phyloP scores from a whole-genome alignment of 92 coral and sea anemone species.

The Paramuricea clavata region DNA sequence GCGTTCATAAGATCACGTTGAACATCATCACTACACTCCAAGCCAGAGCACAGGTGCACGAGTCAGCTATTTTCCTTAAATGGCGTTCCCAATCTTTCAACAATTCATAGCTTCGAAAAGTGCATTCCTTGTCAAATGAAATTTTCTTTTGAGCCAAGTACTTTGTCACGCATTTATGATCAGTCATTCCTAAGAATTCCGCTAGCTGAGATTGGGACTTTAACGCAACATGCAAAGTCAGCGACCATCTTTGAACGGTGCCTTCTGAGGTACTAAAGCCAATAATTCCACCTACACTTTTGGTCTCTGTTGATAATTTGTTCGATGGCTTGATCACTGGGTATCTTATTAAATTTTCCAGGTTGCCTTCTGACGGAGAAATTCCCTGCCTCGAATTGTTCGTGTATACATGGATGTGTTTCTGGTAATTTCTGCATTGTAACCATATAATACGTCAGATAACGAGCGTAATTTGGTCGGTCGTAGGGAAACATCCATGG shows the following conservation, averaged over 20 bases:
- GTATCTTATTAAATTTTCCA: not conserved
- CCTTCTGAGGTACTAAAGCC: conserved; percentile 7
- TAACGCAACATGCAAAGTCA: not conserved
- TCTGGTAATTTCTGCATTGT: not conserved
- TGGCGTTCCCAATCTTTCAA: not conserved
- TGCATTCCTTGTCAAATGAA: not conserved
- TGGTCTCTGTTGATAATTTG: conserved; percentile 3
- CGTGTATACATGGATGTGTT: not conserved
- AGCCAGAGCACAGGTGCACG: not conserved
- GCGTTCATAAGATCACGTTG: conserved; percentile 15
- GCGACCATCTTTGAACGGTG: not conserved
- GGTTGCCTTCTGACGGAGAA: conserved; percentile 6
- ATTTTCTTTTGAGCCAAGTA: not conserved
- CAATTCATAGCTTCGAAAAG: not conserved
- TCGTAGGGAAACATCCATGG: conserved; percentile 11
- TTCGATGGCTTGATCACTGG: not conserved
- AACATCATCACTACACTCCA: not conserved
- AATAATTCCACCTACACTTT: not conserved
- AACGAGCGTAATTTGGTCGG: conserved; percentile 7
- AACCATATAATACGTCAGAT: not conserved
- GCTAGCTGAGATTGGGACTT: not conserved
- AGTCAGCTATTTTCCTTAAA: not conserved
- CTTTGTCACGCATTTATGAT: not conserved
- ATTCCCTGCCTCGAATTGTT: not conserved
- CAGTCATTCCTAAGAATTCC: not conserved